Percentiles rank a stretch among this genome's conserved stretches.
Evolutionary conservation across 1,140 invertebrate genomes (phyloP).

Genomic region (Pomacea maculata): DNA sequence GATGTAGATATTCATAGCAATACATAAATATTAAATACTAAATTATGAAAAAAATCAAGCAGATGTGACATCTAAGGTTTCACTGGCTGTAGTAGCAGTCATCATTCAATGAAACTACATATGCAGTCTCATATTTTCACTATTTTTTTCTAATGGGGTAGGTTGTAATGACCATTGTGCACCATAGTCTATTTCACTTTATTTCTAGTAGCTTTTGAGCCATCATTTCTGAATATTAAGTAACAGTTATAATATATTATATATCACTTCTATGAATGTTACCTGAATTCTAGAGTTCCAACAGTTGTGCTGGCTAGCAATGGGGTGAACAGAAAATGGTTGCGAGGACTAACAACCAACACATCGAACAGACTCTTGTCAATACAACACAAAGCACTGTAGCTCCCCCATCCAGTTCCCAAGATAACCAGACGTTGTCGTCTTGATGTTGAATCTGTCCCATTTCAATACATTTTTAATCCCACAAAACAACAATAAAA

Average conservation of each 20-base stretch:
- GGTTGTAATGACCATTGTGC: too few species aligned
- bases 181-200: too few species aligned
- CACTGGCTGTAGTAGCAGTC: too few species aligned
- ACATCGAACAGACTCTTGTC: slow-evolving; percentile 61
- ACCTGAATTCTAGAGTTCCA: slow-evolving; percentile 62
- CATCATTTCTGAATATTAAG: not conserved
- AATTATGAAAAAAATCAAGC: too few species aligned
- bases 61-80: too few species aligned
- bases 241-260: not conserved
- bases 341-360: slow-evolving; percentile 62
- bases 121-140: too few species aligned
- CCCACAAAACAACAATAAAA: too few species aligned
- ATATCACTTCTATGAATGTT: not conserved
- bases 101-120: too few species aligned
- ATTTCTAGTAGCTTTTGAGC: not conserved
- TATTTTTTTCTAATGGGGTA: too few species aligned
- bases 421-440: slow-evolving; percentile 47
- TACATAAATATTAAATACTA: too few species aligned
- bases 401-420: slow-evolving; percentile 64
- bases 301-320: slow-evolving; percentile 62
- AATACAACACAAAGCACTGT: slow-evolving; percentile 61
- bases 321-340: slow-evolving; percentile 64
- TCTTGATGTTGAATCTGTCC: not conserved
- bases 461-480: too few species aligned
- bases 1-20: too few species aligned